These are phyloP conservation scores for fruit fly (Drosophila melanogaster) DNA, from an alignment of 1,140 invertebrate genomes.

Conservation along the genomic window DNA sequence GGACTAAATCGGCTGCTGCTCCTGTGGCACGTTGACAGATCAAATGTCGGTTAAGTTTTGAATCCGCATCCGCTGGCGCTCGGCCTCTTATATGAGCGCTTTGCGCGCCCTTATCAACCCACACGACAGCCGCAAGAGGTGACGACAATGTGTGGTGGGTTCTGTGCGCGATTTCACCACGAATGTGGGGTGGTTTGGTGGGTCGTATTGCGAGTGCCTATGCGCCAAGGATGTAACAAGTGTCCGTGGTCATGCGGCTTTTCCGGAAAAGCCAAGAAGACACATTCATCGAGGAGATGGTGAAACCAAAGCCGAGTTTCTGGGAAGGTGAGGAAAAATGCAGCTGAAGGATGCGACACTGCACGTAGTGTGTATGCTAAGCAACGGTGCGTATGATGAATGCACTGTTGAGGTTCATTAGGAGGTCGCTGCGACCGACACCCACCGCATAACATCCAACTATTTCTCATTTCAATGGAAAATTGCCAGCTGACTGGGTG, in stretches of 20 bases:
- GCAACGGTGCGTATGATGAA: conserved; percentile 37
- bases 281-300: conserved; percentile 4
- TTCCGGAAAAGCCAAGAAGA: conserved; percentile 24
- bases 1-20: conserved; percentile 3
- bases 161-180: conserved; percentile 37
- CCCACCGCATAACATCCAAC: conserved; percentile 34
- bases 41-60: conserved; percentile 84
- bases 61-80: conserved; percentile 60
- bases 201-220: conserved; percentile 12
- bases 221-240: conserved; percentile 59
- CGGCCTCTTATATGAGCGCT: conserved; percentile 71
- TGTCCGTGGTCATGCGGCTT: conserved; percentile 46
- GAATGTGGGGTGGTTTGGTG: neutral
- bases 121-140: conserved; percentile 50
- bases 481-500: conserved; percentile 64
- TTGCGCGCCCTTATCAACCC: conserved; percentile 70
- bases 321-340: conserved; percentile 5
- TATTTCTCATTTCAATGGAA: conserved; percentile 72
- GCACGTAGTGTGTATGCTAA: conserved; percentile 13
- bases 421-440: conserved; percentile 1
- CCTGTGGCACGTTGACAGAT: conserved; percentile 75
- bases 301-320: conserved; percentile 1
- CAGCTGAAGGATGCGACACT: neutral
- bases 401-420: conserved; percentile 26
- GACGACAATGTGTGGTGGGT: conserved; percentile 72